Conservation (phyloP, 2,888 invertebrate species). For the Panopea generosa region DNA sequence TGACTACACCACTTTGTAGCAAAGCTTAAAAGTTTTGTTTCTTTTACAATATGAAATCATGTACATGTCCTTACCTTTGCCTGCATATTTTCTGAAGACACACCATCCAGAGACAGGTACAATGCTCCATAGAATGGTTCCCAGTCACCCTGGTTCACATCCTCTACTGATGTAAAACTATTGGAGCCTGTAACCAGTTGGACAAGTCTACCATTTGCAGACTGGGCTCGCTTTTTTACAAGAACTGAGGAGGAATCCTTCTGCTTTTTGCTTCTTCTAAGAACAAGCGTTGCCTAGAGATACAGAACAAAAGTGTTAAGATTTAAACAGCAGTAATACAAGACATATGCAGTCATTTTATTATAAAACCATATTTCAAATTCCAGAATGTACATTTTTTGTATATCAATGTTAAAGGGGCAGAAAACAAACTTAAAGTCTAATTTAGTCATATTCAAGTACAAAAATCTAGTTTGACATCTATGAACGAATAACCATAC, state of each 20-base stretch:
- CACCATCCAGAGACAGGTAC: slow-evolving; percentile 71
- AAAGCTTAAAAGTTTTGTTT: no score
- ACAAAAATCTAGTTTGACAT: no score
- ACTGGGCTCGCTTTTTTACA: slow-evolving; percentile 46
- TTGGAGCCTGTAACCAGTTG: slow-evolving; percentile 57
- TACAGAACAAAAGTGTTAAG: not conserved
- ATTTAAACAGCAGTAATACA: no score
- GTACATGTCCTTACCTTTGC: slow-evolving; percentile 65
- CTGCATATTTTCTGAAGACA: slow-evolving; percentile 61
- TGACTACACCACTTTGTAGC: no score
- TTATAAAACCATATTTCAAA: no score
- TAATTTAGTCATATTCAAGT: no score
- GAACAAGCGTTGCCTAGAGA: slow-evolving; percentile 46
- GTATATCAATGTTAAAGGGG: no score
- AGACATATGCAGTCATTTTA: no score
- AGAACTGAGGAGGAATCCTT: slow-evolving; percentile 17
- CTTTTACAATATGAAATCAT: no score
- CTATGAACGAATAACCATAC: no score
- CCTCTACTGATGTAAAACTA: slow-evolving; percentile 25
- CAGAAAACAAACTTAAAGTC: no score
- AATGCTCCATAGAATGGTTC: slow-evolving; percentile 67
- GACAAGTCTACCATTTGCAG: slow-evolving; percentile 35
- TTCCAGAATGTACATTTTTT: no score
- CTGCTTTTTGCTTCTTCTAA: slow-evolving; percentile 35
- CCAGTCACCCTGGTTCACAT: slow-evolving; percentile 35